These are phyloP conservation scores for Sarcoramphus papa DNA, from an alignment of 2,797 vertebrate genomes.

Conservation along the genomic window DNA sequence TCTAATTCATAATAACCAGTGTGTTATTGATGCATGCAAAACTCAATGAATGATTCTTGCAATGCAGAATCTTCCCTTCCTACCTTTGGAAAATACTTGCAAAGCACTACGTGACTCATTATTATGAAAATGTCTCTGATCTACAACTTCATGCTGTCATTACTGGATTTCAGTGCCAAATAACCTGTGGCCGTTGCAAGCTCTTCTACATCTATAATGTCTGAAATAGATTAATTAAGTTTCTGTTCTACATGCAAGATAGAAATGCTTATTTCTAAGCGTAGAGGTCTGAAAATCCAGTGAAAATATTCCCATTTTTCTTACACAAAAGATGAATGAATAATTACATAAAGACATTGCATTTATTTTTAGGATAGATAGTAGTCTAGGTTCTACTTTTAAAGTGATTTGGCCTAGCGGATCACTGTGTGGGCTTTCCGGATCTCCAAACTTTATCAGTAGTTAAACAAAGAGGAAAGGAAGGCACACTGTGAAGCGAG, in stretches of 20 bases:
- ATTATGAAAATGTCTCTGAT: neutral
- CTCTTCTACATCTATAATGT: neutral
- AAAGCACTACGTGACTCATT: neutral
- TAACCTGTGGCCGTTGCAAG: neutral
- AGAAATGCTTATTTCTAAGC: neutral
- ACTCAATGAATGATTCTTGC: neutral
- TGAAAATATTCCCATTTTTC: neutral
- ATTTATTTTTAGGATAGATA: neutral
- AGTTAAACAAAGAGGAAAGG: neutral
- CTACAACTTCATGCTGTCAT: neutral
- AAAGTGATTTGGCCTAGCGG: neutral
- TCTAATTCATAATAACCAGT: neutral
- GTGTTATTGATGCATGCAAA: neutral
- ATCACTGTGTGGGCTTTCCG: neutral
- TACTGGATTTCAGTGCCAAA: neutral
- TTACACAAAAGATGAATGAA: neutral
- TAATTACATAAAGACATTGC: neutral
- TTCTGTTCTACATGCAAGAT: neutral
- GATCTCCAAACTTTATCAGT: neutral
- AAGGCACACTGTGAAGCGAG: neutral
- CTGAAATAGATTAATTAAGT: neutral
- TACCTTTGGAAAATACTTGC: neutral
- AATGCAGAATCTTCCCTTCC: neutral
- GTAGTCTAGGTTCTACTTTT: neutral
- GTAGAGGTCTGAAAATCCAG: neutral